A percentile compares a stretch with the other conserved stretches of the same genome.
Conservation (phyloP, 2,888 invertebrate species). For the Fabriciana adippe region DNA sequence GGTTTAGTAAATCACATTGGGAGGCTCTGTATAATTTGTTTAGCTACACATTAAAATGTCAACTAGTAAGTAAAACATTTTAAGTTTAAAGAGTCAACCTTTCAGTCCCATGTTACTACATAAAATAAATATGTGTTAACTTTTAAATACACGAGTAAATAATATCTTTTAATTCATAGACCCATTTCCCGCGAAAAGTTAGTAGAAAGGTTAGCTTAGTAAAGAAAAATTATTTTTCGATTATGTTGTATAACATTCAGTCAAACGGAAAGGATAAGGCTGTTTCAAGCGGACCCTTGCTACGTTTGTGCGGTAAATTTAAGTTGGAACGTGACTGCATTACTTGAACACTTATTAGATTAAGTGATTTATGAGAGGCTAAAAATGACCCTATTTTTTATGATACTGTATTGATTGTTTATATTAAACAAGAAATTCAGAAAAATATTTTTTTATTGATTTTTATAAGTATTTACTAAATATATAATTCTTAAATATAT, state of each 20-base stretch:
- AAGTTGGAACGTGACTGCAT: constrained; percentile 41
- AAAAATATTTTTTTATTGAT: not conserved
- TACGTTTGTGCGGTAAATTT: constrained; percentile 42
- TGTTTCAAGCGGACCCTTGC: constrained; percentile 41
- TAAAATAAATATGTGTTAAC: constrained; percentile 69
- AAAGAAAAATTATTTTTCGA: constrained; percentile 69
- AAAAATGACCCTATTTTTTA: constrained; percentile 9
- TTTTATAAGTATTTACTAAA: no score
- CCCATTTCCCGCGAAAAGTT: constrained; percentile 70
- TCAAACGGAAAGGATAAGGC: constrained; percentile 43
- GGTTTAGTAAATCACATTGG: constrained; percentile 42
- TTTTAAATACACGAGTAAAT: constrained; percentile 65
- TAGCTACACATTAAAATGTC: constrained; percentile 53
- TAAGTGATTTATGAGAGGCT: constrained; percentile 33
- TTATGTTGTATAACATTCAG: constrained; percentile 59
- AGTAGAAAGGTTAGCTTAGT: constrained; percentile 60
- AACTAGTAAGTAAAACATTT: constrained; percentile 49
- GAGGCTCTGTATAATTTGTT: constrained; percentile 44
- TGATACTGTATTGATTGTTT: not conserved
- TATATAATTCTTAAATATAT: no score
- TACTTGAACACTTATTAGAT: constrained; percentile 31
- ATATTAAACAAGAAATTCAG: not conserved
- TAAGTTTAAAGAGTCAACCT: constrained; percentile 46
- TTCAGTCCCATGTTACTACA: constrained; percentile 70
- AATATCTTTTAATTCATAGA: constrained; percentile 77